Evolutionary conservation across 1,140 invertebrate genomes (phyloP), one percentile per base, ranked within the genome.

Genomic region (Drosophila navojoa): DNA sequence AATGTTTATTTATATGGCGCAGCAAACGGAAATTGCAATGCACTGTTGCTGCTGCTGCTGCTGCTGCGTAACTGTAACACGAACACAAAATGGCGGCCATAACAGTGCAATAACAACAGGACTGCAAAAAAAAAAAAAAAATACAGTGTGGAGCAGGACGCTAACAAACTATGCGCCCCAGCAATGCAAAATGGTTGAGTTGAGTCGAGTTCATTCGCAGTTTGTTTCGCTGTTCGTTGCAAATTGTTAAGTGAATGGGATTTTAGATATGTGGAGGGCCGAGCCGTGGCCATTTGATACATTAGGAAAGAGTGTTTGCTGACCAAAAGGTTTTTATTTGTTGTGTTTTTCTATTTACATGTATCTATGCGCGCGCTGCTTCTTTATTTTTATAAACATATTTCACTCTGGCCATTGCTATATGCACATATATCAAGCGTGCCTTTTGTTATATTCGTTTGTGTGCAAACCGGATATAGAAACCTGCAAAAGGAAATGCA

Each of bases 1-100:
- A 86, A 86, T 86, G 81, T 86, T 86, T 86, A 87, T 86, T 86
- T 86, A 86, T 86, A 87, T 86, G 79, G 78, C 81, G 76, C 76
- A 59, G 59, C 68, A 70, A 82, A 57, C 81, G 81, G 81, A 86
- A 86, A 86, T 86, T 86, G 81, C 82, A 87, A 87, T 76, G 71
- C 71, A 71, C 32, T 32, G 32, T 19, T 19, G 19, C 19, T 19
- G 27, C 27, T 27, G 27, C 9, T 81, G 71, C 19, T 32, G 15
- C 63, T 19, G 49, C 58, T 58, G 53, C 76, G 58, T 49, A 61
- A 61, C 58, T 61, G 58, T 61, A 61, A 61, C 76, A 58, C 82
- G 70, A 81, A 78, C 69, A 78, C 78, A 86, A 87, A 86, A 86
- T 86, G 82, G 82, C 79, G 64, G 63, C 76, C 79, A 87, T 81